Conservation (phyloP, 2,888 invertebrate species). For the Caenorhabditis japonica region DNA sequence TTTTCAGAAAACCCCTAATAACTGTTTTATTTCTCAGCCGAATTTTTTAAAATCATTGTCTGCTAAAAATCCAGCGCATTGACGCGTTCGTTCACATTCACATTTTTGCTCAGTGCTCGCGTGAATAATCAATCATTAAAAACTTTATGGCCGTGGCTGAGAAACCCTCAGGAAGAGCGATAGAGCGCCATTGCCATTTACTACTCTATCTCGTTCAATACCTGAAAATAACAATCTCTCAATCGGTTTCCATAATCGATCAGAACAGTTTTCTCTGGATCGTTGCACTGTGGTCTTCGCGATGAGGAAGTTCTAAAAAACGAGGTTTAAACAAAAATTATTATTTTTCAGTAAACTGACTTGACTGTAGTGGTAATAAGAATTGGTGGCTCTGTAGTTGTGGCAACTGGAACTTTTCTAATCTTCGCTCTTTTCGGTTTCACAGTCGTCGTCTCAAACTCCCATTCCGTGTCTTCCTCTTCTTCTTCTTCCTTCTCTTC, state of each 20-base stretch:
- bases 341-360: conserved; percentile 5
- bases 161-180: too few species aligned
- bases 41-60: too few species aligned
- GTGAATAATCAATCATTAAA: too few species aligned
- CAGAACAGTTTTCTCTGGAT: conserved; percentile 61
- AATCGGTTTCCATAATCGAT: conserved; percentile 68
- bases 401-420: conserved; percentile 34
- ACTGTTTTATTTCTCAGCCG: too few species aligned
- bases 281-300: conserved; percentile 62
- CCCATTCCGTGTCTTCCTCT: conserved; percentile 56
- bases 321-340: not conserved
- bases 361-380: conserved; percentile 37
- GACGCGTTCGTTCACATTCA: too few species aligned
- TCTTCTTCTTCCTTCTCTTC: conserved; percentile 49
- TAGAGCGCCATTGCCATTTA: too few species aligned
- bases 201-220: too few species aligned
- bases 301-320: conserved; percentile 56
- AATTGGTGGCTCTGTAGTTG: conserved; percentile 50
- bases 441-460: conserved; percentile 53
- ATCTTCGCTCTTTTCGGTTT: conserved; percentile 48
- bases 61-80: too few species aligned
- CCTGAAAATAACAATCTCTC: conserved; percentile 66
- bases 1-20: too few species aligned
- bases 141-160: too few species aligned
- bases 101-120: too few species aligned